Base-by-base conservation (phyloP, 2,888 invertebrate species). In the Tridacna crocea region DNA sequence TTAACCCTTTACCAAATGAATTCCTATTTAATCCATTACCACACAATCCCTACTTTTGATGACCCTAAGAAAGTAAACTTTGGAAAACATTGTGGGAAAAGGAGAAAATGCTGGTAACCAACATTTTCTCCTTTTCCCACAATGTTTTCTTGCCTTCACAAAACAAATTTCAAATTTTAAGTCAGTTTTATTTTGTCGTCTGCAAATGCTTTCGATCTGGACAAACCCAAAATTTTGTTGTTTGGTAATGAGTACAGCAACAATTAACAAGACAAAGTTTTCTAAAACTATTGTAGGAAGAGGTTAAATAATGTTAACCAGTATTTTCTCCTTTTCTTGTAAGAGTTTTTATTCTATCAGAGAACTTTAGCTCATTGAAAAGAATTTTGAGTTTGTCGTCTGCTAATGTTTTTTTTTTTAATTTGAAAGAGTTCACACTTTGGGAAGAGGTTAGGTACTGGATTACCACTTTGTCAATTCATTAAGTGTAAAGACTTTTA, bases 51-150 rank as follows among this genome's bases (percentile, higher is more conserved):
- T n/a, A n/a, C n/a, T n/a, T n/a, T n/a, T n/a, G n/a, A n/a, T n/a
- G n/a, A n/a, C n/a, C n/a, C 2, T 17, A 22, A 3, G 22, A n/a
- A 10, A 22, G 10, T 3, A 17, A 61, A 3, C 22, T n/a, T 17
- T 19, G 1, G 22, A 22, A n/a, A 61, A 17, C 19, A 22, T 22
- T n/a, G 61, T n/a, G 22, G 61, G 22, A 61, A 63, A 63, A 63
- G 63, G 63, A 63, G 63, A 63, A 63, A 63, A 22, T 22, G 63
- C 24, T 63, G 22, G 8, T 63, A 13, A 24, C 12, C n/a, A 63
- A 24, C 4, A 63, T 22, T 63, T n/a, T 63, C 24, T 63, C 63
- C 63, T 63, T 63, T 63, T 63, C 63, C 63, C 13, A 3, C 63
- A 63, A 63, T 63, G 17, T 63, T 63, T 63, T 22, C 63, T 13